A percentile compares a stretch with the other conserved stretches of the same genome.
phyloP scores from a whole-genome alignment of 2,113 vertebrate genomes.

The Lagopus leucura region DNA sequence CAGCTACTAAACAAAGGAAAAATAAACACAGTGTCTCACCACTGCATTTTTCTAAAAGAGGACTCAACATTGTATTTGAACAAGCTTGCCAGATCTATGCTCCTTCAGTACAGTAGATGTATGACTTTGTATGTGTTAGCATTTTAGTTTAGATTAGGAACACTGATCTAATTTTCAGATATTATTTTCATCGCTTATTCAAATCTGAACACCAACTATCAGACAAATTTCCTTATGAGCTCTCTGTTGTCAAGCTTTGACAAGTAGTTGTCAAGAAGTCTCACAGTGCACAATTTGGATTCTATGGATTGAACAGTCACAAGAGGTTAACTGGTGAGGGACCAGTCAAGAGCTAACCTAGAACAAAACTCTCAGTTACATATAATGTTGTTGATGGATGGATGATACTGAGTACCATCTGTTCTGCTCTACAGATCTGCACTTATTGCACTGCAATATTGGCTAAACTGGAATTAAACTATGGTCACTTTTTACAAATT shows the following conservation, averaged over 20 bases:
- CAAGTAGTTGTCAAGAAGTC: background rate
- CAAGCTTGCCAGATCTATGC: background rate
- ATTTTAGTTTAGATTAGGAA: background rate
- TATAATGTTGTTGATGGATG: fast-evolving
- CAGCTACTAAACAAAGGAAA: background rate
- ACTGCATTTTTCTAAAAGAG: background rate
- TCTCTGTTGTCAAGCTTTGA: background rate
- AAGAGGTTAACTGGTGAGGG: background rate
- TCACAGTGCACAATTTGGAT: background rate
- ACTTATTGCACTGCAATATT: background rate
- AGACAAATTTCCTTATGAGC: background rate
- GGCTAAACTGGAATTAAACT: background rate
- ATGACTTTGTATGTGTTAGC: background rate
- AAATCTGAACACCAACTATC: background rate
- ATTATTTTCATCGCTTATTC: background rate
- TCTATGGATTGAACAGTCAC: background rate
- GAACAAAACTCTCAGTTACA: background rate
- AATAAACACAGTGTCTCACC: background rate
- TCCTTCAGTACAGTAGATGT: background rate
- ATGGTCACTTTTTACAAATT: background rate
- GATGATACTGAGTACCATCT: background rate
- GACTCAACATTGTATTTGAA: background rate
- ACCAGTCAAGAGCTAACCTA: background rate
- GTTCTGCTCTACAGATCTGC: background rate
- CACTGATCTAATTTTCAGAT: background rate